Evolutionary conservation across 2,797 vertebrate genomes (phyloP).

Genomic region (Cygnus olor): DNA sequence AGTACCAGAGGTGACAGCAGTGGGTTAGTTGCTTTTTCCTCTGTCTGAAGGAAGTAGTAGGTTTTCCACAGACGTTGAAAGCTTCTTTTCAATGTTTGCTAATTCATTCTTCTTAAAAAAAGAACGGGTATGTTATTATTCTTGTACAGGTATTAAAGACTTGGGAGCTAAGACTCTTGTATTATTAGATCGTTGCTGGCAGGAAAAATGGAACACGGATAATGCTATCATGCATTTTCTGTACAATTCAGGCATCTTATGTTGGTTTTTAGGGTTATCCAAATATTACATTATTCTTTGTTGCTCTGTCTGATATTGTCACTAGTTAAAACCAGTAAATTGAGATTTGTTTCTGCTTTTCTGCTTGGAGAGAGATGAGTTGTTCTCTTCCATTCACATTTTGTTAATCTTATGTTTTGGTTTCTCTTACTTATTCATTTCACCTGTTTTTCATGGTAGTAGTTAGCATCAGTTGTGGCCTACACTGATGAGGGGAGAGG

Average conservation of each 20-base stretch:
- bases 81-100: not conserved
- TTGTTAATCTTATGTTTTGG: not conserved
- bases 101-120: not conserved
- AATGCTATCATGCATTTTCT: not conserved
- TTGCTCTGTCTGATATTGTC: not conserved
- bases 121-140: not conserved
- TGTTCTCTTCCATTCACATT: not conserved
- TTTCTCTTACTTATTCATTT: not conserved
- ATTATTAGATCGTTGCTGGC: not conserved
- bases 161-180: not conserved
- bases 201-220: not conserved
- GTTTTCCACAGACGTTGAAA: not conserved
- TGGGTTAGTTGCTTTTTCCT: not conserved
- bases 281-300: not conserved
- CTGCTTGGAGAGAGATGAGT: not conserved
- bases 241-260: not conserved
- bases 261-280: not conserved
- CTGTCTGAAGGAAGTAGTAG: not conserved
- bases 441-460: not conserved
- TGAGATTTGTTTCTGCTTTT: not conserved
- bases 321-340: not conserved
- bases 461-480: not conserved
- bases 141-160: not conserved
- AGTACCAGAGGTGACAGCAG: not conserved
- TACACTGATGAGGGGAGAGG: not conserved